Conservation (phyloP, 2,888 invertebrate species). For the Leucoma salicis region DNA sequence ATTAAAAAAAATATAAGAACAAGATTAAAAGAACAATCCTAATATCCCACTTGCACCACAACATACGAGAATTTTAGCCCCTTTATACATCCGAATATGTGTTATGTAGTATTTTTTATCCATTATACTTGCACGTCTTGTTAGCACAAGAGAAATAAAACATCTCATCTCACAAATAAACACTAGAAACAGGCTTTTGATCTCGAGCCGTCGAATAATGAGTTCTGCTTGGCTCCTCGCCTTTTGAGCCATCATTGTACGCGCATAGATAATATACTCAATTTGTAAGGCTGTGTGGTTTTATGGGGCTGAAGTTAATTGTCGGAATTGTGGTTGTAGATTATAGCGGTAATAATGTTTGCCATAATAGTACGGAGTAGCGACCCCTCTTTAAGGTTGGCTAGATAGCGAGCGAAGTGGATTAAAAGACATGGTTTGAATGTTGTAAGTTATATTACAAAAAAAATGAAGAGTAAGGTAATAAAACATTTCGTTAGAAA, state of each 20-base stretch:
- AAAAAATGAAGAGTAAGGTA: too few relatives aligned
- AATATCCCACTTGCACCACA: not conserved
- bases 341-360: too few relatives aligned
- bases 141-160: conserved; percentile 34
- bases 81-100: conserved; percentile 19
- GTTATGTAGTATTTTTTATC: conserved; percentile 24
- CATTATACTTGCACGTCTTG: conserved; percentile 35
- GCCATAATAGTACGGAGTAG: too few relatives aligned
- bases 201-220: conserved; percentile 45
- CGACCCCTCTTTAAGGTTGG: too few relatives aligned
- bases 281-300: conserved; percentile 9
- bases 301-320: not conserved
- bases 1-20: too few relatives aligned
- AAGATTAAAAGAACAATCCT: too few relatives aligned
- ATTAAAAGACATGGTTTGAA: too few relatives aligned
- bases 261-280: conserved; percentile 25
- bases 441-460: too few relatives aligned
- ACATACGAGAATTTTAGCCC: conserved; percentile 1
- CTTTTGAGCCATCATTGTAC: conserved; percentile 11
- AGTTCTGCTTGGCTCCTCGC: conserved; percentile 30
- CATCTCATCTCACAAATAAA: conserved; percentile 47
- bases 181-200: conserved; percentile 48
- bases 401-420: too few relatives aligned
- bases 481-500: too few relatives aligned
- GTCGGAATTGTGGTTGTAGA: too few relatives aligned